phyloP scores from a whole-genome alignment of 2,797 vertebrate genomes.

The Lutjanus campechanus region DNA sequence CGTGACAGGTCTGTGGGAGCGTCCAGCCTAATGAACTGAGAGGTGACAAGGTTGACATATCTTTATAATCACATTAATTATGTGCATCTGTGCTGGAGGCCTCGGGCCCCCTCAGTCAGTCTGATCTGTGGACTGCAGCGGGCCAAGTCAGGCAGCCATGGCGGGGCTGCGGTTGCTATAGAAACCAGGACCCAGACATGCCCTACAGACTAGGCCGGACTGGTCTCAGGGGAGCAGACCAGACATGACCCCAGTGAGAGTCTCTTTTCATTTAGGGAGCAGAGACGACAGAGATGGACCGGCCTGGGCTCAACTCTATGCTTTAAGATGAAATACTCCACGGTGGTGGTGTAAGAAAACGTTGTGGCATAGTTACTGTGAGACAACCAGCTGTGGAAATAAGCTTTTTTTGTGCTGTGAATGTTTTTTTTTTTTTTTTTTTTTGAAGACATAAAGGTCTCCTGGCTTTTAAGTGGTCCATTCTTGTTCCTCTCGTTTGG shows the following conservation, averaged over 20 bases:
- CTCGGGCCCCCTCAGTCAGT: slow-evolving; percentile 57
- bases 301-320: slow-evolving; percentile 21
- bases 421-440: slow-evolving; percentile 31
- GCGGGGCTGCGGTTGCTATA: slow-evolving; percentile 77
- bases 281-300: slow-evolving; percentile 49
- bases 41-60: slow-evolving; percentile 73
- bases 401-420: slow-evolving; percentile 38
- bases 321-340: slow-evolving; percentile 46
- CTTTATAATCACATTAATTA: slow-evolving; percentile 80
- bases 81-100: slow-evolving; percentile 75
- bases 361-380: slow-evolving; percentile 21
- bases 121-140: slow-evolving; percentile 53
- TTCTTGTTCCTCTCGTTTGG: slow-evolving; percentile 57
- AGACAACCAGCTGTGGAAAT: slow-evolving; percentile 67
- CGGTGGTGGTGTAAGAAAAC: slow-evolving; percentile 16
- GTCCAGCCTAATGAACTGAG: slow-evolving; percentile 67
- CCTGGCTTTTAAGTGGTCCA: slow-evolving; percentile 58
- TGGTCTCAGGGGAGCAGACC: slow-evolving; percentile 86
- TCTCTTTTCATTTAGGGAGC: slow-evolving; percentile 73
- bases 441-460: slow-evolving; percentile 60
- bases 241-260: slow-evolving; percentile 87
- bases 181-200: slow-evolving; percentile 84
- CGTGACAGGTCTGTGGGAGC: slow-evolving; percentile 42
- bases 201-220: slow-evolving; percentile 78
- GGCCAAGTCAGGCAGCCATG: slow-evolving; percentile 48